Evolutionary conservation across 2,797 vertebrate genomes (phyloP).

Genomic region (Semaprochilodus insignis): DNA sequence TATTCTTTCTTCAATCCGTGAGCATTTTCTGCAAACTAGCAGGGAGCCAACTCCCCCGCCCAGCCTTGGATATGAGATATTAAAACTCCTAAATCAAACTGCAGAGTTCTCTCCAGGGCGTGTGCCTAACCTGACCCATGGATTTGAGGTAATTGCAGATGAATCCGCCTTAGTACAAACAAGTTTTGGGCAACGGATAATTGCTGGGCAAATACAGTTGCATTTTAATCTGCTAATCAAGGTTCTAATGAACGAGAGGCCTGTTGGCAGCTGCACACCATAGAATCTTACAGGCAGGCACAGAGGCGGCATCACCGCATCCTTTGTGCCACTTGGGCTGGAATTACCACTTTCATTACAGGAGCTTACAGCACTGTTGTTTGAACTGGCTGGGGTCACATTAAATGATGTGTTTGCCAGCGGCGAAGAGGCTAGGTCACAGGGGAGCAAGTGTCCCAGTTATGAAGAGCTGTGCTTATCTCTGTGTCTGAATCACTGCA

Average conservation of each 20-base stretch:
- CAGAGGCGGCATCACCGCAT: conserved; percentile 27
- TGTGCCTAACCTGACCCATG: not conserved
- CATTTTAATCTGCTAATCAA: conserved; percentile 27
- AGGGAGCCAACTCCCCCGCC: not conserved
- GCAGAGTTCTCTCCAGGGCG: conserved; percentile 13
- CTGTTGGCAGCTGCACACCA: conserved; percentile 57
- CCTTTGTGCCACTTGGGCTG: conserved; percentile 65
- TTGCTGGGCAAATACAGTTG: not conserved
- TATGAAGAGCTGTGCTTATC: conserved; percentile 78
- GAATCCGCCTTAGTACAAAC: not conserved
- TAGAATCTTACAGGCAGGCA: conserved; percentile 64
- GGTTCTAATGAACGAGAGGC: conserved; percentile 36
- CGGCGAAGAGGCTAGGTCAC: conserved; percentile 75
- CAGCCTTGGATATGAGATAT: conserved; percentile 1
- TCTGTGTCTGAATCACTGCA: conserved; percentile 70
- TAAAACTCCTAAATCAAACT: conserved; percentile 30
- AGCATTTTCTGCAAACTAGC: conserved; percentile 10
- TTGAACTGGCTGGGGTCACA: conserved; percentile 75
- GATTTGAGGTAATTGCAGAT: conserved; percentile 14
- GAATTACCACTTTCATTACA: conserved; percentile 82
- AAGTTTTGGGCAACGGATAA: not conserved
- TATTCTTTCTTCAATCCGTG: not conserved
- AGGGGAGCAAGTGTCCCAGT: conserved; percentile 79
- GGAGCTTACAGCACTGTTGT: conserved; percentile 71
- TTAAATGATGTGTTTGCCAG: conserved; percentile 80